A percentile compares a stretch with the other conserved stretches of the same genome.
Evolutionary conservation across 2,888 invertebrate species (phyloP).

Genomic region (Idaea straminata): DNA sequence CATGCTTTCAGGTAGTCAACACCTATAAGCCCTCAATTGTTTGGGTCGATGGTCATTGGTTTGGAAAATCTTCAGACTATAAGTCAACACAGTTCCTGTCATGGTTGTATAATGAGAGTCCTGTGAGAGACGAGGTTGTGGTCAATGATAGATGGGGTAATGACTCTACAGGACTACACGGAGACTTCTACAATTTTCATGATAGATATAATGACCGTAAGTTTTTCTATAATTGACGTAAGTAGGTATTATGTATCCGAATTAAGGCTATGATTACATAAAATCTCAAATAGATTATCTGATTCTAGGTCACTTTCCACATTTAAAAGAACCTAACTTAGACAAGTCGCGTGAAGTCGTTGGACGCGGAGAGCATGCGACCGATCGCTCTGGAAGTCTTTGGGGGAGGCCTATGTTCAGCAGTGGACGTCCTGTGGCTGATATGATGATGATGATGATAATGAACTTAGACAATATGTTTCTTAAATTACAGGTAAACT

Average conservation of each 20-base stretch:
- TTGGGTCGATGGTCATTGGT: constrained; percentile 98
- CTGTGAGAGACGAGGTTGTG: constrained; percentile 92
- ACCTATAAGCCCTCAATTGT: constrained; percentile 87
- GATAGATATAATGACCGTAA: constrained; percentile 82
- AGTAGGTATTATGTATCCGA: too few species aligned
- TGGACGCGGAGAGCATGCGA: too few species aligned
- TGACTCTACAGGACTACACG: constrained; percentile 89
- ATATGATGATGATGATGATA: too few species aligned
- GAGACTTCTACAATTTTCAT: constrained; percentile 91
- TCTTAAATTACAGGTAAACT: constrained; percentile 46
- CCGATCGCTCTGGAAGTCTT: too few species aligned
- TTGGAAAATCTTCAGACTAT: constrained; percentile 91
- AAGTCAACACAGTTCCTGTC: constrained; percentile 90
- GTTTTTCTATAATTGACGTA: constrained; percentile 12
- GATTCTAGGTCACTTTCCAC: too few species aligned
- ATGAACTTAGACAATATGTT: too few species aligned
- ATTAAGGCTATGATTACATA: too few species aligned
- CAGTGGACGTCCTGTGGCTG: too few species aligned
- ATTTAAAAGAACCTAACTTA: too few species aligned
- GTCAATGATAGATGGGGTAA: constrained; percentile 97
- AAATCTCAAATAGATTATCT: not conserved
- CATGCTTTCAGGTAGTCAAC: constrained; percentile 89
- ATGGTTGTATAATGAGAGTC: constrained; percentile 97
- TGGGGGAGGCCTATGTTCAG: too few species aligned
- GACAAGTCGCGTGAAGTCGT: too few species aligned